phyloP scores from a whole-genome alignment of 2,113 vertebrate genomes.

The Calypte anna region DNA sequence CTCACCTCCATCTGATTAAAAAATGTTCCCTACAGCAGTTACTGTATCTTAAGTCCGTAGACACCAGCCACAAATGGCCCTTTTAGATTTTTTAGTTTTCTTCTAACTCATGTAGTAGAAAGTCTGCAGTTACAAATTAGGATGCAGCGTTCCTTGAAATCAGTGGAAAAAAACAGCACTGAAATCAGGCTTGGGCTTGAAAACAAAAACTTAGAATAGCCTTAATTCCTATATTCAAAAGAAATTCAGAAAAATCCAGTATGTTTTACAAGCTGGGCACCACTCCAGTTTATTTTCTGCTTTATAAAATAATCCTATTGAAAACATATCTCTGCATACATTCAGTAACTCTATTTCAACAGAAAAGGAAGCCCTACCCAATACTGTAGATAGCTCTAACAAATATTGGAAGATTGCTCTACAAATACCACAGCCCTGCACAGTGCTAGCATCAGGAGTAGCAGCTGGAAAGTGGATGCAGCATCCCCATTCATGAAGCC shows the following conservation, averaged over 20 bases:
- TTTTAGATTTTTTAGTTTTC: neutral
- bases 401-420: slow-evolving; percentile 13
- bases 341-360: neutral
- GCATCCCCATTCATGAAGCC: neutral
- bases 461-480: neutral
- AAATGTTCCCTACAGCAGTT: neutral
- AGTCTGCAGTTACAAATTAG: neutral
- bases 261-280: neutral
- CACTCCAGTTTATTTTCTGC: neutral
- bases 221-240: neutral
- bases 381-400: neutral
- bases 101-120: neutral
- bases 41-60: neutral
- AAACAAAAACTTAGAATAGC: neutral
- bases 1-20: neutral
- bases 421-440: neutral
- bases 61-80: neutral
- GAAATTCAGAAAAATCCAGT: neutral
- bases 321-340: slow-evolving; percentile 38
- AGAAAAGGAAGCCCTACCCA: neutral
- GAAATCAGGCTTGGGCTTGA: neutral
- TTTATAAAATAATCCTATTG: slow-evolving; percentile 30
- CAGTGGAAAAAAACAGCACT: neutral
- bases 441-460: neutral
- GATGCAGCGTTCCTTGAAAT: neutral